Base-by-base conservation (phyloP, 1,140 invertebrate species). In the Zaprionus africanus region DNA sequence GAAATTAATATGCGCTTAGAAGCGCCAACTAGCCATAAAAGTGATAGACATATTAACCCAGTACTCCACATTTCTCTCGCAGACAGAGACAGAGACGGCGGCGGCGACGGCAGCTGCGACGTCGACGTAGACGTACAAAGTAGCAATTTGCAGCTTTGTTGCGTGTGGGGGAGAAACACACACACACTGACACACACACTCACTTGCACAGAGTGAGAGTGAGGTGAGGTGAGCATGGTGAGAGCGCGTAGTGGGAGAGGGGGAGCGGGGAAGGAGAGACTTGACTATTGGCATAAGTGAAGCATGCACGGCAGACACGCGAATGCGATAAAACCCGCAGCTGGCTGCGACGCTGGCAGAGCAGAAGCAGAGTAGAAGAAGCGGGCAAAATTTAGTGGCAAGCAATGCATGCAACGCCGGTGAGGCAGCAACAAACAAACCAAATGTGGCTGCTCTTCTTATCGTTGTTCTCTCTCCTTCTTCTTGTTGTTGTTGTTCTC, bases 1-100 rank as follows among this genome's bases (percentile, higher is more conserved):
- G 57, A 60, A 76, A 66, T 65, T 61, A 77, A 73, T 73, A 77
- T 63, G 43, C 56, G 76, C 49, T 87, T 84, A 81, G 81, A 17
- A 75, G 68, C 78, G 74, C 65, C 81, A 87, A 87, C 81, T 84
- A 72, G 81, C 81, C 84, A 76, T 88, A 90, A 81, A 87, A 84
- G 78, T 84, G 84, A 87, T 87, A 87, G 84, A 87, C 84, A 87
- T 87, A 87, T 87, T 87, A 87, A 87, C 84, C 84, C 81, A 87
- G 70, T 87, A 90, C 68, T 87, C 84, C 73, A 87, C 81, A 84
- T 87, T 87, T 78, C 78, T 73, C 56, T 38, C 24, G 56, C 65
- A 51, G 43, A 38, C 15, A 53, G 51, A 54, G 31, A 59, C 43
- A n/a, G 60, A 26, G 46, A 41, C 62, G 28, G 19, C 34, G 66